Conservation (phyloP, 1,140 invertebrate genomes). For the Drosophila melanica region DNA sequence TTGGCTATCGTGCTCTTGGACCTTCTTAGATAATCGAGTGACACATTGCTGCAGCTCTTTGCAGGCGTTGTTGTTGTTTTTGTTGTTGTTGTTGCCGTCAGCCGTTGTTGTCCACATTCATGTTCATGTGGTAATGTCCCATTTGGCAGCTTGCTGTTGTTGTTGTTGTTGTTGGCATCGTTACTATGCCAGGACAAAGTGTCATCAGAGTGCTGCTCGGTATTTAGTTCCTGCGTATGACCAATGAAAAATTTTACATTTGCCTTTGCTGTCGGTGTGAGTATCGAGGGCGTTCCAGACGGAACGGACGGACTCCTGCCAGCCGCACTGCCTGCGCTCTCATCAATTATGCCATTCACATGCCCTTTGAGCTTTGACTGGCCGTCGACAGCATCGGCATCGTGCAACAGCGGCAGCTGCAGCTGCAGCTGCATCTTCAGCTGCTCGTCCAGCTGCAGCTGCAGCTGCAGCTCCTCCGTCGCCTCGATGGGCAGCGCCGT, state of each 20-base stretch:
- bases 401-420: conserved; percentile 13
- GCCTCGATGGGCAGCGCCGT: conserved; percentile 74
- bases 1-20: conserved; percentile 38
- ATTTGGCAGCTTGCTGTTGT: conserved; percentile 46
- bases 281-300: conserved; percentile 21
- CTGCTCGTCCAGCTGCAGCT: conserved; percentile 6
- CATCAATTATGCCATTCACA: conserved; percentile 80
- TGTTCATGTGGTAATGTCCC: conserved; percentile 54
- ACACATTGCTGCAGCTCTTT: conserved; percentile 65
- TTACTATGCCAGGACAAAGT: conserved; percentile 69
- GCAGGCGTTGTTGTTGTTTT: conserved; percentile 22
- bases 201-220: conserved; percentile 57
- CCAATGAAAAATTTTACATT: conserved; percentile 83
- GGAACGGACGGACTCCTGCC: conserved; percentile 27
- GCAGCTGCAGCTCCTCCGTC: conserved; percentile 30
- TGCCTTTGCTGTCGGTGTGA: conserved; percentile 30
- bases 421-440: conserved; percentile 6
- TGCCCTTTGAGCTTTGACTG: conserved; percentile 69
- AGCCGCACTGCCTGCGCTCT: conserved; percentile 47
- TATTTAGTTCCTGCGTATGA: conserved; percentile 71
- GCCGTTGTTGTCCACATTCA: conserved; percentile 14
- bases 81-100: conserved; percentile 17
- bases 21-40: conserved; percentile 71
- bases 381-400: conserved; percentile 41
- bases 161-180: conserved; percentile 65